Conservation (phyloP, 2,797 vertebrate genomes). For the Poeciliopsis presidionis region DNA sequence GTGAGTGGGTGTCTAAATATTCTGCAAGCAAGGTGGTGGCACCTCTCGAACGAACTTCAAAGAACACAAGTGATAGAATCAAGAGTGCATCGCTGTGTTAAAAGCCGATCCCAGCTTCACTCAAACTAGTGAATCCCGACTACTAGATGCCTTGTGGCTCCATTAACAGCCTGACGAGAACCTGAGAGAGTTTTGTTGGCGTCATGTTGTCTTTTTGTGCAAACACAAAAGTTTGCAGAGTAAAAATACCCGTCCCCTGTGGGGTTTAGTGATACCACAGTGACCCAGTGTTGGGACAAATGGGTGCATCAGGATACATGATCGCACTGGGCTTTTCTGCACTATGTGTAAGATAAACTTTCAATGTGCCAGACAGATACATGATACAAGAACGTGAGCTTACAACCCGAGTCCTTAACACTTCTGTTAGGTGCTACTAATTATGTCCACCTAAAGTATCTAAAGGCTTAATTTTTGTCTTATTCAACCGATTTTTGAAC, state of each 20-base stretch:
- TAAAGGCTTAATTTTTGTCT: not conserved
- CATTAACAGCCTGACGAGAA: not conserved
- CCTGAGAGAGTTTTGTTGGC: not conserved
- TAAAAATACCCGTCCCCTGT: not conserved
- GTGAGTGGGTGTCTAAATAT: not conserved
- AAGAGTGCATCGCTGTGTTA: not conserved
- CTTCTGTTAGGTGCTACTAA: no score
- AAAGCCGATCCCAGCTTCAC: not conserved
- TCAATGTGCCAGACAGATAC: not conserved
- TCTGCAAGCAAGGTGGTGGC: not conserved
- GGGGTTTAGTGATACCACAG: not conserved
- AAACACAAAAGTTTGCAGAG: not conserved
- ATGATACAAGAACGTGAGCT: not conserved
- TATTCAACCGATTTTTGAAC: not conserved
- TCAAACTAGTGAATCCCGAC: not conserved
- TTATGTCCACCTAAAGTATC: no score
- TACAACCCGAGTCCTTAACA: not conserved
- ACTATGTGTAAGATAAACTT: not conserved
- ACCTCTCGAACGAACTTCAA: not conserved
- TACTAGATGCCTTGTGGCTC: not conserved
- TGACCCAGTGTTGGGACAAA: not conserved
- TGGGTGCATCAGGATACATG: not conserved
- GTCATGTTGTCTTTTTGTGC: not conserved
- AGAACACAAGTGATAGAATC: not conserved
- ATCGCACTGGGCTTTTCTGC: not conserved